These are phyloP conservation scores for Trinectes maculatus DNA, from an alignment of 2,113 vertebrate species.

Conservation along the genomic window DNA sequence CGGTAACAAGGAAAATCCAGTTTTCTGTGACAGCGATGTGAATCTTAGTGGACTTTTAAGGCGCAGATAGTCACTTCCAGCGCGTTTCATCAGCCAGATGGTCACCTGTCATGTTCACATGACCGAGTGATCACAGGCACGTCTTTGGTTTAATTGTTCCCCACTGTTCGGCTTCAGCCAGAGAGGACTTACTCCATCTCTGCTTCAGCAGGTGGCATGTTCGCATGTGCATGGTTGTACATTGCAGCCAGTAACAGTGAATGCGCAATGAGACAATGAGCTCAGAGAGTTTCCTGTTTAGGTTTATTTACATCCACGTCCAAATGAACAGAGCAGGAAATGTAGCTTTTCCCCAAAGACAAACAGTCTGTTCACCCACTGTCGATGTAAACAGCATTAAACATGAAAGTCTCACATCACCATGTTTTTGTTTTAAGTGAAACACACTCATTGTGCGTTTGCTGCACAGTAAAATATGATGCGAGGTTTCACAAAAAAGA, in stretches of 20 bases:
- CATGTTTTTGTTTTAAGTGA: not conserved
- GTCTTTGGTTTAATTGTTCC: conserved; percentile 93
- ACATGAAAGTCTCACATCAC: not conserved
- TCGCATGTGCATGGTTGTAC: conserved; percentile 32
- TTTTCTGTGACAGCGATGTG: not conserved
- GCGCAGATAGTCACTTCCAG: conserved; percentile 76
- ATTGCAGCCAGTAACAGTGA: conserved; percentile 16
- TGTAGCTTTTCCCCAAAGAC: not conserved
- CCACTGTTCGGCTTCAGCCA: conserved; percentile 89
- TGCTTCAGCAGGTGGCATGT: conserved; percentile 89
- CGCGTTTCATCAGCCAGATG: conserved; percentile 87
- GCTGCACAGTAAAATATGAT: not conserved
- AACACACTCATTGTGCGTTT: not conserved
- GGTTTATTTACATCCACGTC: conserved; percentile 7
- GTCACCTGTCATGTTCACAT: conserved; percentile 93
- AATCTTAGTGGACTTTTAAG: conserved; percentile 28
- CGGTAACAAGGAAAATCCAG: conserved; percentile 33
- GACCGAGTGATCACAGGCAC: conserved; percentile 92
- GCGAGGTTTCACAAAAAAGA: not conserved
- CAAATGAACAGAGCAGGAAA: not conserved
- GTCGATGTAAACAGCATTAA: not conserved
- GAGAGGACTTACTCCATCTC: conserved; percentile 88
- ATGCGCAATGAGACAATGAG: conserved; percentile 9
- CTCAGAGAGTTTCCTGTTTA: not conserved
- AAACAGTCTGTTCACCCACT: not conserved